phyloP scores from a whole-genome alignment of 2,888 invertebrate genomes.

The Stegana nigrithorax region DNA sequence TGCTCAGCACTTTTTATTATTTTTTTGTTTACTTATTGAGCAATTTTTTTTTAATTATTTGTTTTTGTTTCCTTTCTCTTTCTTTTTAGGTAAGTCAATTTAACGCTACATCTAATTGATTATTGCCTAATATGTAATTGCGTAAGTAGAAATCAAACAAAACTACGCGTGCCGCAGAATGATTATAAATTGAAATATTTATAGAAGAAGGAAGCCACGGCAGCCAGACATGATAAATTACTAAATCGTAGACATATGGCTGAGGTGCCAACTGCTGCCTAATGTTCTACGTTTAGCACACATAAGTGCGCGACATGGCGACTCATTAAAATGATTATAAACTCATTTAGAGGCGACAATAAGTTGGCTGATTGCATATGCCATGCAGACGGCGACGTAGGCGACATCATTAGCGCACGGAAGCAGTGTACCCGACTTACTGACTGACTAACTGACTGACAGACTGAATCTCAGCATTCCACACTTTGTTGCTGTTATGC shows the following conservation, averaged over 20 bases:
- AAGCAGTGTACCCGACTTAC: neutral
- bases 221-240: conserved; percentile 5
- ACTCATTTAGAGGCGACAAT: conserved; percentile 8
- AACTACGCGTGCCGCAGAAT: no score
- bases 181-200: no score
- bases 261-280: neutral
- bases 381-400: conserved; percentile 2
- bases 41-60: neutral
- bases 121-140: conserved; percentile 1
- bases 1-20: neutral
- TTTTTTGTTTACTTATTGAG: no score
- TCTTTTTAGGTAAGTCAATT: conserved; percentile 53
- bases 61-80: conserved; percentile 31
- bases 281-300: neutral
- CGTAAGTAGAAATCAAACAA: conserved; percentile 2
- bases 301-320: conserved; percentile 6
- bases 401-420: conserved; percentile 12
- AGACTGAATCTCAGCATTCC: neutral
- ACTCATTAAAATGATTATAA: conserved; percentile 20
- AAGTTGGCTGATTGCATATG: conserved; percentile 20
- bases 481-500: neutral
- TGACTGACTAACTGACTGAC: neutral
- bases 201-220: neutral
- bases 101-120: conserved; percentile 36
- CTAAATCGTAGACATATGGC: neutral